phyloP scores from a whole-genome alignment of 2,797 vertebrate genomes.

The Sebastes diaconus region DNA sequence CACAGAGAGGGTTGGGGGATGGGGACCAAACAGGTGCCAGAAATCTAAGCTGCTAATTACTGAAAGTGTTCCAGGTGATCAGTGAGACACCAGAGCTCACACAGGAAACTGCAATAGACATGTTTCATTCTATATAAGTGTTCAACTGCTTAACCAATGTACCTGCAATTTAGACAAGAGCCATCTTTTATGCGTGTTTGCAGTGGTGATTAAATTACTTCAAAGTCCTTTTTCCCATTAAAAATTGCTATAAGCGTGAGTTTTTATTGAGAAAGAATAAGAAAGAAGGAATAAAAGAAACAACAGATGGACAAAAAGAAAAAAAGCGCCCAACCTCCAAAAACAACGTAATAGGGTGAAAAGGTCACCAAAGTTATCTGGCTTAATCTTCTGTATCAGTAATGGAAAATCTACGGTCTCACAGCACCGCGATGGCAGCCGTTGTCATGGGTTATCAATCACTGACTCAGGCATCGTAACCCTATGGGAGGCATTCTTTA shows the following conservation, averaged over 20 bases:
- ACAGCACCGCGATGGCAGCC: conserved; percentile 35
- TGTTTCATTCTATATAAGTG: not conserved
- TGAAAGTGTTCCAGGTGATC: conserved; percentile 11
- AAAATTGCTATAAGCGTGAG: not conserved
- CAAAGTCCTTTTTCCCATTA: not conserved
- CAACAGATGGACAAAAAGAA: not conserved
- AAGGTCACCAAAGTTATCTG: conserved; percentile 65
- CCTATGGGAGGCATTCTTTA: conserved; percentile 70
- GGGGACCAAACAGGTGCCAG: not conserved
- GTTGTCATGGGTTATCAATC: conserved; percentile 74
- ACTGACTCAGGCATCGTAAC: conserved; percentile 49
- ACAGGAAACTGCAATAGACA: not conserved
- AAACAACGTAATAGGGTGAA: conserved; percentile 35
- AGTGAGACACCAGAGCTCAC: not conserved
- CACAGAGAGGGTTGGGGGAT: not conserved
- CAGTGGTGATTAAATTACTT: not conserved
- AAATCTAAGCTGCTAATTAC: conserved; percentile 34
- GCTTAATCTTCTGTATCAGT: conserved; percentile 74
- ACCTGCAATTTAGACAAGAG: not conserved
- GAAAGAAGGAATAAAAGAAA: not conserved
- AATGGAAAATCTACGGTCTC: conserved; percentile 60
- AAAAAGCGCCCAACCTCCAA: not conserved
- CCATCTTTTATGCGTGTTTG: not conserved
- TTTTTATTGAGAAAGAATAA: not conserved
- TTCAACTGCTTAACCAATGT: not conserved